Percentiles rank a stretch among this genome's conserved stretches.
phyloP scores from a whole-genome alignment of 1,140 invertebrate species.

The Cotesia chilonis region DNA sequence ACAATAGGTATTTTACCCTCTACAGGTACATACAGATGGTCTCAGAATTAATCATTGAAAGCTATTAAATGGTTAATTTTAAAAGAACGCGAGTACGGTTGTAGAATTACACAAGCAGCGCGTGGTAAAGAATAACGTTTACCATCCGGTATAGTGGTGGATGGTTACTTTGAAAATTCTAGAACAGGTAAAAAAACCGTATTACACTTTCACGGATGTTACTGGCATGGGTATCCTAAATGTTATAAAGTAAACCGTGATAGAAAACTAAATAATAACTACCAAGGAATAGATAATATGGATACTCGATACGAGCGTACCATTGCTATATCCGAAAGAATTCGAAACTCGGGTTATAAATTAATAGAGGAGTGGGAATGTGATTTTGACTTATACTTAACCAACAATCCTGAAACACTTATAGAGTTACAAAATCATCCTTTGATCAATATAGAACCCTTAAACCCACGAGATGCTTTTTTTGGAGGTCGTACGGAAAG shows the following conservation, averaged over 20 bases:
- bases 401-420: neutral
- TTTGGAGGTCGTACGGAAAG: slow-evolving; percentile 56
- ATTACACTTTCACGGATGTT: slow-evolving; percentile 2
- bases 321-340: slow-evolving; percentile 2
- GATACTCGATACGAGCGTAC: slow-evolving; percentile 16
- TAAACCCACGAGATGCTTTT: slow-evolving; percentile 44
- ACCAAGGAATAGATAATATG: neutral
- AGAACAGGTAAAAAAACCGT: neutral
- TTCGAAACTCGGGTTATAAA: slow-evolving; percentile 19
- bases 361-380: slow-evolving; percentile 37
- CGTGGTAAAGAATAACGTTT: slow-evolving; percentile 22
- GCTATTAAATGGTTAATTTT: slow-evolving; percentile 30
- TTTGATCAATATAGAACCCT: slow-evolving; percentile 8
- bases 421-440: slow-evolving; percentile 6
- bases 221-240: slow-evolving; percentile 10
- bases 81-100: neutral
- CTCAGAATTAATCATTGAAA: slow-evolving; percentile 12
- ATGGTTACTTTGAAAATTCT: slow-evolving; percentile 22
- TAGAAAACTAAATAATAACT: neutral
- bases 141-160: slow-evolving; percentile 12
- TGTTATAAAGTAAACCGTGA: slow-evolving; percentile 29
- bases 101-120: slow-evolving; percentile 4
- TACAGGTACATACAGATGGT: slow-evolving; percentile 15
- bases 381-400: slow-evolving; percentile 12
- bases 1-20: slow-evolving; percentile 30